Evolutionary conservation across 2,797 vertebrate species (phyloP).

Genomic region (Petrocephalus sullivani): DNA sequence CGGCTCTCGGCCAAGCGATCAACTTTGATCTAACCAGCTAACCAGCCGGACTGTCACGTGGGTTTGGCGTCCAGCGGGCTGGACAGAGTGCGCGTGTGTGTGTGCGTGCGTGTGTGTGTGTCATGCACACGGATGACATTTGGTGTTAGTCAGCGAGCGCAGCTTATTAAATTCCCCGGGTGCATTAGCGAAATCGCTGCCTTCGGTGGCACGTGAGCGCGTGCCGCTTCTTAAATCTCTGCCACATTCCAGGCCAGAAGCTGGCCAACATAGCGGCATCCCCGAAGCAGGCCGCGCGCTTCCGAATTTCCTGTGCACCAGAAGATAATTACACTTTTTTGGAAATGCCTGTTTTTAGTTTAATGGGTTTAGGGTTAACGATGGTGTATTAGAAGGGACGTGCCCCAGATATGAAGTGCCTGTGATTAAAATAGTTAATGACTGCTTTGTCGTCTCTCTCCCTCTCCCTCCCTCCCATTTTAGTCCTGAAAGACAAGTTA

Average conservation of each 20-base stretch:
- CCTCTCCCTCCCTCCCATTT: not conserved
- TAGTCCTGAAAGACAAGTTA: not conserved
- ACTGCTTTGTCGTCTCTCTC: constrained; percentile 3
- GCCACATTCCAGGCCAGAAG: not conserved
- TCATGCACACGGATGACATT: not conserved
- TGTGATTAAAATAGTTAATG: constrained; percentile 8
- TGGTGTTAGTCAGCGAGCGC: not conserved
- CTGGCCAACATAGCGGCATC: not conserved
- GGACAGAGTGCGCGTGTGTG: not conserved
- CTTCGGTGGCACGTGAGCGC: not conserved
- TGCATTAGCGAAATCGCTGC: not conserved
- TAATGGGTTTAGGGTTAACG: constrained; percentile 3
- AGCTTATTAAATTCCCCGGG: not conserved
- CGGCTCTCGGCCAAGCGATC: not conserved
- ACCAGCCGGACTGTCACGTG: not conserved
- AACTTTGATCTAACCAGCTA: constrained; percentile 5
- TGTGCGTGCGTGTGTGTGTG: not conserved
- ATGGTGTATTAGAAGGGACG: constrained; percentile 3
- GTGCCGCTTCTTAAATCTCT: not conserved
- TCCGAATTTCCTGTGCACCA: not conserved
- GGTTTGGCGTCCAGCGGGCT: not conserved
- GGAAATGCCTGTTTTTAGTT: not conserved
- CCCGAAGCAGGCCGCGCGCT: not conserved
- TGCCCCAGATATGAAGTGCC: not conserved
- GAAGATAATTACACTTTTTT: not conserved